phyloP scores from a whole-genome alignment of 2,888 invertebrate species.

The Meandrusa payeni region DNA sequence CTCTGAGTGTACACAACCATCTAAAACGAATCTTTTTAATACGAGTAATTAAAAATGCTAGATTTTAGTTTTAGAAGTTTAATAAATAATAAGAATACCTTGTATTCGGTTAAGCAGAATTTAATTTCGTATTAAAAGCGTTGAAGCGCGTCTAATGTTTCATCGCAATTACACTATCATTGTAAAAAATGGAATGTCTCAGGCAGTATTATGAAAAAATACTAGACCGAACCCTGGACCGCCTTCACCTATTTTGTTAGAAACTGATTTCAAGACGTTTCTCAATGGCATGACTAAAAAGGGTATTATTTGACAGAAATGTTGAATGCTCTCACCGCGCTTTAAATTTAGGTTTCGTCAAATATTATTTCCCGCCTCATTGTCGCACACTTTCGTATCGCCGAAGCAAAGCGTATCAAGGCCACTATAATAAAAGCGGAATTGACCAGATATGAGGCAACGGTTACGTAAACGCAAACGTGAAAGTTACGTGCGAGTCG shows the following conservation, averaged over 20 bases:
- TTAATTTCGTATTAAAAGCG: too few relatives aligned
- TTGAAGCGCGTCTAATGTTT: conserved; percentile 25
- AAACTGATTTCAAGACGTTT: conserved; percentile 36
- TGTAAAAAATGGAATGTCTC: too few relatives aligned
- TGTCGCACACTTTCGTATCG: conserved; percentile 50
- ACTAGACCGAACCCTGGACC: conserved; percentile 21
- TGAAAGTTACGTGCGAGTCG: conserved; percentile 61
- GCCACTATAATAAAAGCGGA: conserved; percentile 55
- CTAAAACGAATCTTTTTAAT: too few relatives aligned
- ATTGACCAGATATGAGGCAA: conserved; percentile 57
- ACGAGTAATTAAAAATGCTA: too few relatives aligned
- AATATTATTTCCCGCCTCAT: conserved; percentile 50
- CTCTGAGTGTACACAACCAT: too few relatives aligned
- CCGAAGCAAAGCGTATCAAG: conserved; percentile 54
- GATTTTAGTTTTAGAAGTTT: too few relatives aligned
- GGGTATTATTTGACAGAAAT: conserved; percentile 41
- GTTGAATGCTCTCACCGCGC: conserved; percentile 36
- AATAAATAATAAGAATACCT: too few relatives aligned
- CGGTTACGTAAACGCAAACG: conserved; percentile 49
- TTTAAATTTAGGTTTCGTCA: conserved; percentile 50
- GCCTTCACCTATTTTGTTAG: conserved; percentile 30
- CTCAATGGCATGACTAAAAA: conserved; percentile 56
- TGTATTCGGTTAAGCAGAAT: too few relatives aligned
- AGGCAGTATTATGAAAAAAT: conserved; percentile 22
- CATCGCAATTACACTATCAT: conserved; percentile 23